Base-by-base conservation (phyloP, 2,888 invertebrate species). In the Chrysodeixis includens region DNA sequence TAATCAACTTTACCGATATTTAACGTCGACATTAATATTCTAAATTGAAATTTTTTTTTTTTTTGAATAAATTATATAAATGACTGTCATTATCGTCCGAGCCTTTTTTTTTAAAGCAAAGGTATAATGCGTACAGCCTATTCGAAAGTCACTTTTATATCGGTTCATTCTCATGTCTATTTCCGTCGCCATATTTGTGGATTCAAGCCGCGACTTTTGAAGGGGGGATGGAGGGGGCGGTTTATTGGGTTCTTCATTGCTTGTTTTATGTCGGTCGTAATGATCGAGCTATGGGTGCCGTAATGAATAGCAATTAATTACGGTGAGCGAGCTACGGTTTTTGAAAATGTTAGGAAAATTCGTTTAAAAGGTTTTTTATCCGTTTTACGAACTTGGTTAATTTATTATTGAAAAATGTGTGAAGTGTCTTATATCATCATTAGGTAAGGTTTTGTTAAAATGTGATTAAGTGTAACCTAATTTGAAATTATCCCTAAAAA, bases 261-360 rank as follows among this genome's bases (percentile, higher is more conserved):
- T 62, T 66, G 51, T 66, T 74, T 71, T 76, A 73, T 76, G 56
- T 60, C 35, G 53, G 49, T 56, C 56, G 49, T 57, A 76, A 73
- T 62, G 59, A 73, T 71, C 56, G 54, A 59, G 72, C 53, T 62
- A 57, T 55, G 54, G 66, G 56, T 62, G 62, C 35, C 30, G 56
- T 76, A 76, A 71, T 74, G 76, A 74, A 71, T 76, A 71, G 35
- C 59, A 67, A 76, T 76, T 66, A 66, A 76, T 71, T 60, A 73
- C 18, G 16, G 52, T 10, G 56, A 30, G 46, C 46, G 40, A n/a
- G 40, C 40, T 6, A n/a, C 40, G n/a, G 40, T n/a, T 40, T 40
- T 40, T 40, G 40, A n/a, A 40, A 40, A 40, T 40, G n/a, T 40
- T 40, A 40, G 40, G 40, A n/a, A 40, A 40, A 40, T 40, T 40